Percentiles rank a stretch among this genome's conserved stretches.
These are phyloP conservation scores for Drosophila pegasa DNA, from an alignment of 2,888 invertebrate genomes.

Conservation along the genomic window DNA sequence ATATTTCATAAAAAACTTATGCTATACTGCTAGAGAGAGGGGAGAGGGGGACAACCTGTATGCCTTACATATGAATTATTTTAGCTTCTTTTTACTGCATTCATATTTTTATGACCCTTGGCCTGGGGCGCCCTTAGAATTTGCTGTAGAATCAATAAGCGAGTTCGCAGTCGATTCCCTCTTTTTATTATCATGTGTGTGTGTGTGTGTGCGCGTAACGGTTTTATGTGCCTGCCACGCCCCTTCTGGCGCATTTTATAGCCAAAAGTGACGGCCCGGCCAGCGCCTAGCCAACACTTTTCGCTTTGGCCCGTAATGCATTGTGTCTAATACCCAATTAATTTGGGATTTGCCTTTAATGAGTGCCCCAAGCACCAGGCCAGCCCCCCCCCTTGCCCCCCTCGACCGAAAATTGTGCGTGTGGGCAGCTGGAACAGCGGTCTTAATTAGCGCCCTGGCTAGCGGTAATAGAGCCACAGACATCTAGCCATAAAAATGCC, in stretches of 20 bases:
- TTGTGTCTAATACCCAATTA: slow-evolving; percentile 77
- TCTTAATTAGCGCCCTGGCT: slow-evolving; percentile 51
- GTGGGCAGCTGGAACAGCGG: slow-evolving; percentile 47
- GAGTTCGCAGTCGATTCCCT: slow-evolving; percentile 20
- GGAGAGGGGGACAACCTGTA: slow-evolving; percentile 12
- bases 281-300: slow-evolving; percentile 29
- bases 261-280: slow-evolving; percentile 29
- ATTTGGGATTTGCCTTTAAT: slow-evolving; percentile 73
- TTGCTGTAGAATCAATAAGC: slow-evolving; percentile 45
- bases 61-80: slow-evolving; percentile 39
- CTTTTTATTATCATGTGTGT: slow-evolving; percentile 56
- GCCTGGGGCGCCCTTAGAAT: background rate
- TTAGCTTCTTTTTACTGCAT: slow-evolving; percentile 44
- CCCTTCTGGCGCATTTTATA: slow-evolving; percentile 50
- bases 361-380: slow-evolving; percentile 25
- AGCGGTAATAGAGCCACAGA: slow-evolving; percentile 22
- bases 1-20: slow-evolving; percentile 31
- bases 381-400: background rate
- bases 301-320: slow-evolving; percentile 55
- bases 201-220: slow-evolving; percentile 6
- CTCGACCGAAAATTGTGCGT: slow-evolving; percentile 12
- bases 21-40: slow-evolving; percentile 1
- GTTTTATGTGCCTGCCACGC: slow-evolving; percentile 53
- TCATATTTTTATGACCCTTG: slow-evolving; percentile 54
- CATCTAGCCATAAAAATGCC: slow-evolving; percentile 62